Base-by-base conservation (phyloP, 2,888 invertebrate species). In the Allolobophora icterica region DNA sequence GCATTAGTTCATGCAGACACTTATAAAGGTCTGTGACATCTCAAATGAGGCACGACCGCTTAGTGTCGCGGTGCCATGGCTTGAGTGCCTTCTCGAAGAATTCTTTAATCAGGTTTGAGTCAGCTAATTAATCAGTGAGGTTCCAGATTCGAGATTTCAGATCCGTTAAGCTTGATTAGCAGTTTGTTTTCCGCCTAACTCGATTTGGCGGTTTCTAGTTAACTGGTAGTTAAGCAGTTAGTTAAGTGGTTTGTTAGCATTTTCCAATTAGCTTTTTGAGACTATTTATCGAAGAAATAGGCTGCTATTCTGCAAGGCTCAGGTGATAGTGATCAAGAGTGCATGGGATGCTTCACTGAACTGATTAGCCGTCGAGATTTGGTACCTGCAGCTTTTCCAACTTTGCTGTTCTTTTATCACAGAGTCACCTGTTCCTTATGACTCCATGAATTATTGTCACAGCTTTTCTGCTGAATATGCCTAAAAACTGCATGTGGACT, bases 1-100 rank as follows among this genome's bases (percentile, higher is more conserved):
- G 24, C 38, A 87, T 89, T 89, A 91, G 91, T 84, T 91, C 45
- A 89, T 89, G 42, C 83, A 84, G 91, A 84, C 45, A 34, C 34
- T 97, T 93, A 97, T 97, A 94, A 97, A 97, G 96, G 97, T 97
- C 91, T 97, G 97, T 33, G 97, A 97, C 95, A 97, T 97, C 94
- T 97, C 97, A 91, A 97, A 97, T 95, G 97, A 97, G 95, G 97
- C 97, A 0, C 96, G 97, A 91, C 97, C 97, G 35, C 97, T 97
- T 96, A 97, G 97, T 94, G 97, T 97, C 15, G 97, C 97, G 5
- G 97, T 97, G 93, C 97, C 97, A 0, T 97, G 97, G 97, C 95
- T 97, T 92, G 97, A 97, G 94, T 96, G 97, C 92, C 96, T 97
- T 89, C 96, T 97, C 71, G 96, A 96, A 94, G 96, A 96, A 93